Base-by-base conservation (phyloP, 2,888 invertebrate species). In the Drosophila greeni region DNA sequence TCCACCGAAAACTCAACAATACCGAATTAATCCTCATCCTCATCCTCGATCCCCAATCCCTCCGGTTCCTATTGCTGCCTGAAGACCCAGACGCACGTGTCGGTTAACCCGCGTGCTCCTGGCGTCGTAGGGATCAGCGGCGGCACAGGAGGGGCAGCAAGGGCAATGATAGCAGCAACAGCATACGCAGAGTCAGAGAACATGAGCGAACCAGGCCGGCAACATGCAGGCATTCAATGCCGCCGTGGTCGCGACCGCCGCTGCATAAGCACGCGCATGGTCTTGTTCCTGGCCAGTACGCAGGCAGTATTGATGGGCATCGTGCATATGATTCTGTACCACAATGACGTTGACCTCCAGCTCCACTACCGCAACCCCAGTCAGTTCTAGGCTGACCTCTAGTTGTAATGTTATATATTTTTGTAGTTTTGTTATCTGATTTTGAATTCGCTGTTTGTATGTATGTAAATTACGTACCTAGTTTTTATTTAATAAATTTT, bases 221-320 rank as follows among this genome's bases (percentile, higher is more conserved):
- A 23, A 5, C 33, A 39, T 20, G 42, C 42, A 7, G 53, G 23
- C 31, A 16, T 20, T 31, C 18, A 11, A 6, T 20, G 39, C 11
- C 16, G 33, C 3, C 12, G 26, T 9, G 29, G n/a, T 14, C 4
- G 23, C 16, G 12, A 24, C 4, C 45, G 53, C 1, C n/a, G 53
- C 2, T 54, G 53, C 36, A 14, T n/a, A 2, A 33, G 47, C 34
- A 8, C 18, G 1, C 54, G 54, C 4, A 14, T 16, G 18, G 34
- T 54, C 9, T 16, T 66, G 11, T 52, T 52, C 29, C 20, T 64
- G 26, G 37, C 37, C 42, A 49, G 64, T 2, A 14, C n/a, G 8
- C 64, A 64, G 33, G 43, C 39, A 1, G n/a, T 45, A 16, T 11
- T 66, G 14, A 29, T 66, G 20, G 65, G 45, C 9, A 34, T 66